Evolutionary conservation across 2,888 invertebrate genomes (phyloP), one percentile per base, ranked within the genome.

Genomic region (Sesamia inferens): DNA sequence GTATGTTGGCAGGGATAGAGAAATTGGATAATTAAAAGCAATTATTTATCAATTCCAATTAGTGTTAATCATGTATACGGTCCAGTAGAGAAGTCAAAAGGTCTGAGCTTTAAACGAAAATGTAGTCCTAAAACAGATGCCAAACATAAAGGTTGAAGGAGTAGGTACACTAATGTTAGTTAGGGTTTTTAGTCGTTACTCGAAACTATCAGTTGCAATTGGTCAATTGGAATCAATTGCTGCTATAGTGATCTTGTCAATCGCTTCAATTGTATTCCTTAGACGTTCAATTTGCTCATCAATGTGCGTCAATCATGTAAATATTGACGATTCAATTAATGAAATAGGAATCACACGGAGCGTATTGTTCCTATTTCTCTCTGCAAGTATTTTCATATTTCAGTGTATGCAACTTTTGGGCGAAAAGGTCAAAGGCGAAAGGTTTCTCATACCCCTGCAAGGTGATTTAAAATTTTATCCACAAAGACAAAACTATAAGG

Each of bases 1-100:
- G 5, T 39, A 39, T 39, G 31, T 64, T 67, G n/a, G 59, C 44
- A 58, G 42, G 19, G 62, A 47, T n/a, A 44, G 3, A 19, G 39
- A 31, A 13, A 57, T 57, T 10, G 24, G 61, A 63, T 69, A 22
- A 64, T 70, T 69, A 65, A 47, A 65, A 68, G 7, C 3, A 65
- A 61, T 67, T 44, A 55, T 31, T 64, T 11, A 7, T 47, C 19
- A 16, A 31, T 57, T 24, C 7, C 19, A 54, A 62, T 79, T 68
- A 62, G 73, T 68, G 13, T n/a, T 42, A 13, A 19, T 22, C 31
- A 14, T 58, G 5, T 39, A 39, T 5, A 39, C 4, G 39, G 5
- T 39, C 39, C 8, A 6, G 14, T 22, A 13, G 14, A 48, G 42
- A 47, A 42, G 39, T 54, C 44, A 5, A 14, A 19, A 10, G 59